Evolutionary conservation across 2,113 vertebrate genomes (phyloP), one percentile per base, ranked within the genome.

Genomic region (Pyxicephalus adspersus): DNA sequence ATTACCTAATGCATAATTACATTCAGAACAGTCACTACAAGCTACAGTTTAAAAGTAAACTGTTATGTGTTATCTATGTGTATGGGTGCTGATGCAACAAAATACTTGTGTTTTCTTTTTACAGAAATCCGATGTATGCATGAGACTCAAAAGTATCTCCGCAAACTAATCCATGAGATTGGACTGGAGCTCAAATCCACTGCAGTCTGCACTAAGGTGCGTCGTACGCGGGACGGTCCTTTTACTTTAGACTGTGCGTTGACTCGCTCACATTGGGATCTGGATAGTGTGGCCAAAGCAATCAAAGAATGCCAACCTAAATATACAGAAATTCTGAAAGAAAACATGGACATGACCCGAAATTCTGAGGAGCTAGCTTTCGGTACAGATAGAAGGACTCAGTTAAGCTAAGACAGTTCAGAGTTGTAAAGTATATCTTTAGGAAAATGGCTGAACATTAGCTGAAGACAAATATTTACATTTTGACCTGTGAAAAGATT

Each of bases 81-180:
- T 38, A 38, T n/a, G 38, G 11, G 38, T 38, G 8, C 8, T 38
- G 38, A 9, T 38, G 11, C 4, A 38, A 8, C 38, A 5, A 38
- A 4, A 38, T 6, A 38, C 5, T 45, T 22, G 20, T 5, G 57
- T 31, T 50, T 51, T 50, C 50, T 75, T 54, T 57, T 57, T 75
- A 13, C 86, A 99, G 98, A 97, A 91, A 89, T 98, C 66, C 96
- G 94, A 17, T 98, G 96, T 80, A 29, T 98, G 83, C 95, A 99
- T 0, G 98, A 99, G 90, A 98, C 95, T 0, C 96, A 95, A 89
- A 92, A 91, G 85, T 96, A 96, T 85, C 89, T 99, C 16, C 83
- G 96, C 4, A 97, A 90, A 85, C 38, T 97, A 19, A 89, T 99
- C 38, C 98, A 98, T 0, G 98, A 98, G 84, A 91, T 98, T 0